Percentiles rank a stretch among this genome's conserved stretches.
Evolutionary conservation across 2,113 vertebrate species (phyloP).

Genomic region (Dicaeum eximium): DNA sequence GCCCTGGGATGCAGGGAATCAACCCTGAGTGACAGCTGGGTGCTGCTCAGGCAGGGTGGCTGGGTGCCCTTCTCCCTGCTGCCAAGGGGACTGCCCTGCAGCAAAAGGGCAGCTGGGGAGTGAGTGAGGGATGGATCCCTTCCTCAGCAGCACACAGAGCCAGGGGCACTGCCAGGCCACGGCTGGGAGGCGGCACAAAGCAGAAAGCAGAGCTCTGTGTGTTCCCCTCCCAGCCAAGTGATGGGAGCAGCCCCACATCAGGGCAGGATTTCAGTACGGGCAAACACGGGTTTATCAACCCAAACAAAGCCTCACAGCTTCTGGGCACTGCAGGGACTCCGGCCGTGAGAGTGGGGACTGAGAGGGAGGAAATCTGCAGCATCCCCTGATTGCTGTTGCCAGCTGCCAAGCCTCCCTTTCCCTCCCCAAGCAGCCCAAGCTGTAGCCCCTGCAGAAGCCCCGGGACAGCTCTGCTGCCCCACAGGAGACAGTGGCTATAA

Average conservation of each 20-base stretch:
- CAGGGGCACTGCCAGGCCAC: neutral
- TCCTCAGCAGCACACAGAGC: neutral
- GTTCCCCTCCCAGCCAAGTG: neutral
- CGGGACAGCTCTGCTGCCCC: neutral
- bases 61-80: neutral
- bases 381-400: neutral
- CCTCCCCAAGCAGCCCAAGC: neutral
- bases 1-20: neutral
- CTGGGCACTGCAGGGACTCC: neutral
- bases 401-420: neutral
- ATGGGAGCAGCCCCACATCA: neutral
- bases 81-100: neutral
- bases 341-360: neutral
- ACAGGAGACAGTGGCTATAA: neutral
- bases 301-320: neutral
- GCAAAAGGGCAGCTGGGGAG: neutral
- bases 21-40: accelerated
- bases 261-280: neutral
- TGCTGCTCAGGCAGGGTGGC: neutral
- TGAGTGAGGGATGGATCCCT: accelerated
- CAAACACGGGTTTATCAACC: neutral
- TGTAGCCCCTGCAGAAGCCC: neutral
- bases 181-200: neutral
- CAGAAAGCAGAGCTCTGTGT: neutral
- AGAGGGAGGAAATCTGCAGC: neutral